Percentiles rank a stretch among this genome's conserved stretches.
These are phyloP conservation scores for Eretmocerus hayati DNA, from an alignment of 2,888 invertebrate genomes.

Conservation along the genomic window DNA sequence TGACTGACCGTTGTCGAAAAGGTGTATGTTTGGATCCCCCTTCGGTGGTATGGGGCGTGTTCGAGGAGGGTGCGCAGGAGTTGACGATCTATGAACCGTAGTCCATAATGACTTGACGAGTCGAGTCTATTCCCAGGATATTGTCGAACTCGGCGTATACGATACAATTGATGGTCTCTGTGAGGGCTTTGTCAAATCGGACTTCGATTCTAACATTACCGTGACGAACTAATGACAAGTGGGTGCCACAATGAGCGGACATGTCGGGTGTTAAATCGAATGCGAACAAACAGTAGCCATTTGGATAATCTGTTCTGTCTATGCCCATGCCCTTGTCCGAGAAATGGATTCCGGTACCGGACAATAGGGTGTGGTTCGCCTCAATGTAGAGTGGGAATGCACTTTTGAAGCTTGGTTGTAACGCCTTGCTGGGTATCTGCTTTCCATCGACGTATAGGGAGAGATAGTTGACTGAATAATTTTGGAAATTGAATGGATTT, in stretches of 20 bases:
- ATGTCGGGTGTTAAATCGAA: conserved; percentile 31
- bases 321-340: no score
- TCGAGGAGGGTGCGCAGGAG: no score
- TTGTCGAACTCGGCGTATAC: conserved; percentile 31
- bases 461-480: no score
- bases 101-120: not conserved
- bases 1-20: no score
- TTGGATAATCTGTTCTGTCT: no score
- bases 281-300: no score
- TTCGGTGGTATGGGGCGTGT: not conserved
- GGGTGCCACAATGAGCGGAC: conserved; percentile 20
- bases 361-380: conserved; percentile 28
- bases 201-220: no score
- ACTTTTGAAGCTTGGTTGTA: conserved; percentile 24
- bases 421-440: conserved; percentile 24
- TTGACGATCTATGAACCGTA: not conserved
- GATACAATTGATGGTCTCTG: no score
- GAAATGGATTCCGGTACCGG: no score
- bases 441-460: conserved; percentile 23
- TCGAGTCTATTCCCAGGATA: no score
- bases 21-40: no score
- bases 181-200: conserved; percentile 22
- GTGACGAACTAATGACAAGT: conserved; percentile 25
- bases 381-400: no score
- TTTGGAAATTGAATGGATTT: conserved; percentile 4